These are phyloP conservation scores for Acestrorhynchus altus DNA, from an alignment of 2,797 vertebrate genomes.

Conservation along the genomic window DNA sequence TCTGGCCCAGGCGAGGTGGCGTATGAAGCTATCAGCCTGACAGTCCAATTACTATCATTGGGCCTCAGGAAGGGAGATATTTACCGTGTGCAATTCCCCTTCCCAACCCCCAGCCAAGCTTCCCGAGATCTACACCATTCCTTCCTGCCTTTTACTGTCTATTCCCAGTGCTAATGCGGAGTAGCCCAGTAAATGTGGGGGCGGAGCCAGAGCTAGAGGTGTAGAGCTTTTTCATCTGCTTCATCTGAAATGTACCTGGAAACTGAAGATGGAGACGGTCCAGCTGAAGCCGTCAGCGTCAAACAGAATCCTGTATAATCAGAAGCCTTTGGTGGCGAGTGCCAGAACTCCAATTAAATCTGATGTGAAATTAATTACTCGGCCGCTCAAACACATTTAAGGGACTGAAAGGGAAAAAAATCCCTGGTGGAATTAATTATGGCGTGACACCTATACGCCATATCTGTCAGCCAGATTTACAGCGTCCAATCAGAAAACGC, in stretches of 20 bases:
- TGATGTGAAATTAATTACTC: slow-evolving; percentile 57
- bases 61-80: slow-evolving; percentile 57
- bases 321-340: not conserved
- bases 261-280: not conserved
- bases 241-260: not conserved
- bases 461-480: slow-evolving; percentile 57
- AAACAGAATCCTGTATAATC: not conserved
- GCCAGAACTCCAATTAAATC: slow-evolving; percentile 53
- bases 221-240: slow-evolving; percentile 33
- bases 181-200: slow-evolving; percentile 27
- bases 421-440: slow-evolving; percentile 50
- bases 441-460: slow-evolving; percentile 38
- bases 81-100: slow-evolving; percentile 62
- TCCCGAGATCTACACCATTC: slow-evolving; percentile 37
- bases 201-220: slow-evolving; percentile 21
- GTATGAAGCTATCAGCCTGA: slow-evolving; percentile 59
- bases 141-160: slow-evolving; percentile 42
- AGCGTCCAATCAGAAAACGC: slow-evolving; percentile 35
- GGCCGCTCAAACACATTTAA: slow-evolving; percentile 29
- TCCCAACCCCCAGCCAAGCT: slow-evolving; percentile 25
- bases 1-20: slow-evolving; percentile 55
- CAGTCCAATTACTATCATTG: slow-evolving; percentile 57
- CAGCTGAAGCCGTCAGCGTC: not conserved
- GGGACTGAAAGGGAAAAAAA: slow-evolving; percentile 8
- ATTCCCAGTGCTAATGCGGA: slow-evolving; percentile 36